Evolutionary conservation across 2,797 vertebrate species (phyloP).

Genomic region (Acanthurus lineatus): DNA sequence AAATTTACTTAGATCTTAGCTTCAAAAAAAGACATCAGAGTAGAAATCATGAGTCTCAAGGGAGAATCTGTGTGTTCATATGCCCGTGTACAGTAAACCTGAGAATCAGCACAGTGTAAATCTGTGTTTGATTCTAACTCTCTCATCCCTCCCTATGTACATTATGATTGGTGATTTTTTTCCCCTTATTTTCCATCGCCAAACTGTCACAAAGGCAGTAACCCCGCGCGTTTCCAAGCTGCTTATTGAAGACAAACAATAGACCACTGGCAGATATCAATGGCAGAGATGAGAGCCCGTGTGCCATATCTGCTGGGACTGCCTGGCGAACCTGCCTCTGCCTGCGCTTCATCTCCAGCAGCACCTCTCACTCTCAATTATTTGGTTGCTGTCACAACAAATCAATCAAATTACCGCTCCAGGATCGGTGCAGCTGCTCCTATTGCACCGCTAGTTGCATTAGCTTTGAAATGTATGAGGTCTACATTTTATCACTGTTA

Average conservation of each 20-base stretch:
- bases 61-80: constrained; percentile 59
- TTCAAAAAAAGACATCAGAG: constrained; percentile 71
- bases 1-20: constrained; percentile 64
- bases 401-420: constrained; percentile 99
- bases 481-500: constrained; percentile 96
- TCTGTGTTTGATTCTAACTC: constrained; percentile 73
- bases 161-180: constrained; percentile 79
- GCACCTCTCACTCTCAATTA: constrained; percentile 99
- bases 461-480: constrained; percentile 96
- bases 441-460: constrained; percentile 91
- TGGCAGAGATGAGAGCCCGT: constrained; percentile 90
- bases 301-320: constrained; percentile 91
- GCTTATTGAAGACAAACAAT: constrained; percentile 90
- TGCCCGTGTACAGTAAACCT: constrained; percentile 63
- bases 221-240: constrained; percentile 83
- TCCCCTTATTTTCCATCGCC: constrained; percentile 38
- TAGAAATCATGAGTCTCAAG: constrained; percentile 67
- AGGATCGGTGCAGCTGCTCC: constrained; percentile 94
- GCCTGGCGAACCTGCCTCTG: constrained; percentile 90
- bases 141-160: constrained; percentile 67
- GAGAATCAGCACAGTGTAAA: constrained; percentile 53
- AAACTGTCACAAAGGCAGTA: constrained; percentile 85
- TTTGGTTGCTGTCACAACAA: constrained; percentile 99
- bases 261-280: constrained; percentile 86
- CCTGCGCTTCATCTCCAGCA: constrained; percentile 92